Base-by-base conservation (phyloP, 2,113 vertebrate genomes). In the Thomomys bottae region DNA sequence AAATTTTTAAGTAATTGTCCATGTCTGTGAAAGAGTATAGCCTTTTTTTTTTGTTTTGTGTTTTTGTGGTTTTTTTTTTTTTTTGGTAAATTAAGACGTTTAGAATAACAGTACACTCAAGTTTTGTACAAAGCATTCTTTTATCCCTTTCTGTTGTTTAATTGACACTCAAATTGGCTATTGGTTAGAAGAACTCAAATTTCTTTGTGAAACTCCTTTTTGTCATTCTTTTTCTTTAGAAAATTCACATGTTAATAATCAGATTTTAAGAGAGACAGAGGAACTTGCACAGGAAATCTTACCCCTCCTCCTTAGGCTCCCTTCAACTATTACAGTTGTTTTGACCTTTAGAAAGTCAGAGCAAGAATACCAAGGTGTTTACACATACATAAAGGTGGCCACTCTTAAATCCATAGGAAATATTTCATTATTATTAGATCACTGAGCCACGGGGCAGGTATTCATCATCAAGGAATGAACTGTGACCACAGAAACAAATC, bases 401-500 rank as follows among this genome's bases (percentile, higher is more conserved):
- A 93, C 84, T 94, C 97, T 97, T 95, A 96, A 88, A 73, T 75
- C 88, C 93, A 96, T 96, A 97, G 97, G 96, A 97, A 97, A 95
- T 97, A 94, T 97, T 89, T 95, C 93, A 86, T 97, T 96, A 96
- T 93, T 88, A 92, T 77, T 90, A 92, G 97, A 96, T 98, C 96
- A 96, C 91, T 66, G 93, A 91, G 90, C 94, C 95, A 94, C 94
- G 91, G 85, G 93, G 85, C 95, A 88, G 90, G 92, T 94, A 96
- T 97, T 98, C 97, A 97, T 97, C 97, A 97, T 97, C 98, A 98
- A 79, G 71, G 94, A 98, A 77, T 73, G 94, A 97, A 88, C 97
- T 98, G 98, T 98, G 98, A 98, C 95, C 85, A 89, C 76, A 90
- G 90, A 96, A 94, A 97, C 94, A 94, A 89, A 87, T 90, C 76